A percentile compares a stretch with the other conserved stretches of the same genome.
Conservation (phyloP, 2,113 vertebrate genomes). For the Sialia sialis region DNA sequence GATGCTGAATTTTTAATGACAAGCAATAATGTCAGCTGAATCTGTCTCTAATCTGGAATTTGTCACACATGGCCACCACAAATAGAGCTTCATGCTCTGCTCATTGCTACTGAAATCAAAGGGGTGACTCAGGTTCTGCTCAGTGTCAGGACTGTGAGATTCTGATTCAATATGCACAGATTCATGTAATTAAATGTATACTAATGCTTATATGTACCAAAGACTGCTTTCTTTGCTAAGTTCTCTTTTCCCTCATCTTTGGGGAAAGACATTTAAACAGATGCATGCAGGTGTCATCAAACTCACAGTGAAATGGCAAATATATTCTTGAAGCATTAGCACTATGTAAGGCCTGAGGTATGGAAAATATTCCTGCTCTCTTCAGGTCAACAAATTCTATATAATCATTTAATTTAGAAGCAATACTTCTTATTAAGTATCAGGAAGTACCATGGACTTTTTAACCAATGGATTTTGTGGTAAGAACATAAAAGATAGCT, state of each 20-base stretch:
- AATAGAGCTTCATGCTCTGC: background rate
- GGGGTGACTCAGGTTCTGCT: background rate
- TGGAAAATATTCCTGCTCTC: background rate
- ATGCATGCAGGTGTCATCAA: background rate
- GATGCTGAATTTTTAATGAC: constrained; percentile 32
- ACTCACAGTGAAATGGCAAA: background rate
- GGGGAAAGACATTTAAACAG: background rate
- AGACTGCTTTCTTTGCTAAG: background rate
- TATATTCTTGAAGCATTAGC: background rate
- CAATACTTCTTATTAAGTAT: background rate
- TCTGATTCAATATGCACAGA: background rate
- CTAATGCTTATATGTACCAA: background rate
- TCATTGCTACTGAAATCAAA: background rate
- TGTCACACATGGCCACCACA: background rate
- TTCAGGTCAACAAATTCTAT: background rate
- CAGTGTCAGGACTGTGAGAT: background rate
- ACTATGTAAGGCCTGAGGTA: background rate
- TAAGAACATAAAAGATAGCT: background rate
- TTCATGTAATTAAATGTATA: background rate
- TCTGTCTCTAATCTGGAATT: background rate
- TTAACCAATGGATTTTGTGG: background rate
- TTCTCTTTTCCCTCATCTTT: background rate
- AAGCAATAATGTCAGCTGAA: background rate
- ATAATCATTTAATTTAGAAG: background rate
- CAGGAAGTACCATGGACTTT: background rate